Evolutionary conservation across 2,797 vertebrate genomes (phyloP).

Genomic region (Anabacerthia variegaticeps): DNA sequence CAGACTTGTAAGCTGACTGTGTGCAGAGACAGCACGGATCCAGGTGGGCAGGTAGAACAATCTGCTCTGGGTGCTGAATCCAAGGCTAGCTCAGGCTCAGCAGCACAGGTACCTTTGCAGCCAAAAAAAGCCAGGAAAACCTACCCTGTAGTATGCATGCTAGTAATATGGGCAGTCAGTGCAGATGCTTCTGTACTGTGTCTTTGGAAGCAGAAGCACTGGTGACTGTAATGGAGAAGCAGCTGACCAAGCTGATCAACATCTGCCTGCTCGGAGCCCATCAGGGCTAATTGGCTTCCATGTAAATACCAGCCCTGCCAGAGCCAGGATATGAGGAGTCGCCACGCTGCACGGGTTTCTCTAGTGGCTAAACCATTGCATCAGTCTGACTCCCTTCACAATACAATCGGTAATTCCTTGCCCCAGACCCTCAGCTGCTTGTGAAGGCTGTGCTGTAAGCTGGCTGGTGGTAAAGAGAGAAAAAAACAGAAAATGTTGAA

Average conservation of each 20-base stretch:
- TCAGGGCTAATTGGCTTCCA: neutral
- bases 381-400: neutral
- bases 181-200: neutral
- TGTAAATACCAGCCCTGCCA: neutral
- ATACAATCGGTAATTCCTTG: neutral
- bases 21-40: neutral
- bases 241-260: neutral
- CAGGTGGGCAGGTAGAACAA: neutral
- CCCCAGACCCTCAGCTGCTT: neutral
- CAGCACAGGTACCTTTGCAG: neutral
- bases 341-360: rapidly evolving
- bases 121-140: rapidly evolving
- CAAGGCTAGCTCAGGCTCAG: neutral
- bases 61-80: neutral
- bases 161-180: rapidly evolving
- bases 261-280: neutral
- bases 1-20: rapidly evolving
- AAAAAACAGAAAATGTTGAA: neutral
- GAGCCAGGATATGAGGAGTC: neutral
- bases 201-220: neutral
- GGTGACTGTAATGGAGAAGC: neutral
- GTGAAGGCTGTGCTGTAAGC: neutral
- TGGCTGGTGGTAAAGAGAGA: neutral
- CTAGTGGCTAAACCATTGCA: neutral
- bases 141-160: rapidly evolving